Evolutionary conservation across 1,140 invertebrate genomes (phyloP), one percentile per base, ranked within the genome.

Genomic region (Bombus fervidus): DNA sequence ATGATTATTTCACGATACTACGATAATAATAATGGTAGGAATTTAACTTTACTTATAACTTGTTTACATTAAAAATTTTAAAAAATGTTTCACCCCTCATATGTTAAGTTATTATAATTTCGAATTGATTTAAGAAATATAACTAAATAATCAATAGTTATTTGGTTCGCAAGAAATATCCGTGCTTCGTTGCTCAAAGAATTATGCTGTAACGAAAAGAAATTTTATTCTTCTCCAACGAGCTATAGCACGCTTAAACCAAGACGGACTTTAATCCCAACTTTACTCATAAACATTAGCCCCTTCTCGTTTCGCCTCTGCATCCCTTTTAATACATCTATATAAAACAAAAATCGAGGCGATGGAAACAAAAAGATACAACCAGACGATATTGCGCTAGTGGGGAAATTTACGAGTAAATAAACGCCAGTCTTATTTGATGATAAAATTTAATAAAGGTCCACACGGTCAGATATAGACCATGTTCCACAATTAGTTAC

Each of bases 401-500:
- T 34, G 15, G 3, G 4, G 18, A 68, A 83, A 83, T 78, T 78
- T 83, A 71, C 39, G 82, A 69, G 64, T 43, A 78, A 83, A 47
- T 78, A 57, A 69, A 78, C n/a, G 66, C 22, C 73, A 66, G 43
- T 59, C n/a, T 22, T 31, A 43, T 83, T 71, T n/a, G 37, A 47
- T 13, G 39, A n/a, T 43, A 57, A 71, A 78, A 78, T 83, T 83
- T 83, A 83, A 83, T 83, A 78, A 83, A 83, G 62, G 22, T 53
- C 2, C 13, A 31, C 37, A 22, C 13, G 22, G 18, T 25, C 12
- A 39, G n/a, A 10, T 53, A 8, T 28, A 28, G 18, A n/a, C 12
- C 22, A 15, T 37, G 9, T 31, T 25, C 5, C 3, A 3, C 3
- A 43, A 9, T 39, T 8, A 34, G 13, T 13, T 18, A 5, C 53